A percentile compares a stretch with the other conserved stretches of the same genome.
phyloP scores from a whole-genome alignment of 1,140 invertebrate species.

The Sycophaga agraensis region DNA sequence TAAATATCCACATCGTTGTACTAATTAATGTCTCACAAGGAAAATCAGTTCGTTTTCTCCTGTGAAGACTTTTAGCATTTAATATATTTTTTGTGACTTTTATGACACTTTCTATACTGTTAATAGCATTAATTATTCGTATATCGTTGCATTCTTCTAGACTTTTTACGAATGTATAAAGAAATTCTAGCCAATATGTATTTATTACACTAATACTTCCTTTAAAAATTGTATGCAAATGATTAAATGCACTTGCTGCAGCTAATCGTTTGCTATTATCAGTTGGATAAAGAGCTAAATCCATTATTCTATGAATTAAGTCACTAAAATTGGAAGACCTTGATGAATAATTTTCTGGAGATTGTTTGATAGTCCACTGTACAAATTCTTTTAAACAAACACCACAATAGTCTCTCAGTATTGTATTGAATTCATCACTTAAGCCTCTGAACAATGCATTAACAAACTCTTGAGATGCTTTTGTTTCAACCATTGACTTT shows the following conservation, averaged over 20 bases:
- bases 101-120: conserved; percentile 64
- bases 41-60: conserved; percentile 51
- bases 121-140: conserved; percentile 58
- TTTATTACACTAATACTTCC: conserved; percentile 63
- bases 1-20: conserved; percentile 63
- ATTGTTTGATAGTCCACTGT: conserved; percentile 67
- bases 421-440: conserved; percentile 60
- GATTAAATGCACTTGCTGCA: conserved; percentile 71
- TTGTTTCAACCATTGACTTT: conserved; percentile 46
- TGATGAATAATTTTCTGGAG: conserved; percentile 44
- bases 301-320: conserved; percentile 64
- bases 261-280: conserved; percentile 65
- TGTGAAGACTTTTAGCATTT: conserved; percentile 38
- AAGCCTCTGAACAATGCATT: conserved; percentile 67
- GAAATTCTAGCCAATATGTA: conserved; percentile 66
- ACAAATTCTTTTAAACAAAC: conserved; percentile 69
- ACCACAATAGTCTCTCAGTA: conserved; percentile 67
- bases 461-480: conserved; percentile 60
- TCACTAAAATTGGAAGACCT: conserved; percentile 44
- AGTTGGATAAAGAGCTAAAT: conserved; percentile 66
- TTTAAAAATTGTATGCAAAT: conserved; percentile 64
- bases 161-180: conserved; percentile 66
- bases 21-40: conserved; percentile 54
- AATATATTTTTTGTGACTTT: conserved; percentile 57
- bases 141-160: conserved; percentile 50